Evolutionary conservation across 2,113 vertebrate genomes (phyloP).

Genomic region (Gymnobelideus leadbeateri): DNA sequence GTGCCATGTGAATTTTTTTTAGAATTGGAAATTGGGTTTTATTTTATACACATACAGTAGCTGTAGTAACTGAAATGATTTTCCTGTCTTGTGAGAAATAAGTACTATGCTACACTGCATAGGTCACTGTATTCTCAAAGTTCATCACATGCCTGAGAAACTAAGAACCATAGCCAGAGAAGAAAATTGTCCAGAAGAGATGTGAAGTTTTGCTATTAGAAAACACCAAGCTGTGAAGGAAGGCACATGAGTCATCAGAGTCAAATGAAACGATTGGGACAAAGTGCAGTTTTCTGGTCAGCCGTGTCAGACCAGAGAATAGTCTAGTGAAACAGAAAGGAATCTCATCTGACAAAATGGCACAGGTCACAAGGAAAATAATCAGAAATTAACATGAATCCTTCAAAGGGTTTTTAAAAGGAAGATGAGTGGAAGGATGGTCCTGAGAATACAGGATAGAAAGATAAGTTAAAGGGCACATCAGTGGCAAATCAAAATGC

Average conservation of each 20-base stretch:
- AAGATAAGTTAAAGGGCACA: neutral
- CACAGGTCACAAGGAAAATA: conserved; percentile 5
- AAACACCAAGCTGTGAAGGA: conserved; percentile 14
- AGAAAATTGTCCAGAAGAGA: neutral
- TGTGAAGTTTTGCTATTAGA: conserved; percentile 29
- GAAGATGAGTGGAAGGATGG: conserved; percentile 15
- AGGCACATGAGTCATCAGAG: neutral
- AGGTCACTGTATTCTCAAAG: neutral
- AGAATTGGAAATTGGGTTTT: neutral
- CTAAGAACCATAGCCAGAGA: neutral
- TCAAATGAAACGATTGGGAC: conserved; percentile 16
- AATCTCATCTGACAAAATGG: conserved; percentile 2
- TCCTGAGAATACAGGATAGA: neutral
- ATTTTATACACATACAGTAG: conserved; percentile 41
- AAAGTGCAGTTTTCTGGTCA: conserved; percentile 26
- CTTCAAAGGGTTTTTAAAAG: conserved; percentile 22
- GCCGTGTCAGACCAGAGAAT: neutral
- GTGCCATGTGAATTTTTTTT: neutral
- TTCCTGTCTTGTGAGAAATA: conserved; percentile 10
- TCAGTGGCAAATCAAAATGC: neutral
- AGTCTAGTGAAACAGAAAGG: conserved; percentile 7
- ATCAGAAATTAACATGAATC: neutral
- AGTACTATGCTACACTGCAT: neutral
- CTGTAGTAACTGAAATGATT: conserved; percentile 16
- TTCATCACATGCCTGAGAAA: conserved; percentile 7